phyloP scores from a whole-genome alignment of 2,888 invertebrate species.

The Agrotis ipsilon region DNA sequence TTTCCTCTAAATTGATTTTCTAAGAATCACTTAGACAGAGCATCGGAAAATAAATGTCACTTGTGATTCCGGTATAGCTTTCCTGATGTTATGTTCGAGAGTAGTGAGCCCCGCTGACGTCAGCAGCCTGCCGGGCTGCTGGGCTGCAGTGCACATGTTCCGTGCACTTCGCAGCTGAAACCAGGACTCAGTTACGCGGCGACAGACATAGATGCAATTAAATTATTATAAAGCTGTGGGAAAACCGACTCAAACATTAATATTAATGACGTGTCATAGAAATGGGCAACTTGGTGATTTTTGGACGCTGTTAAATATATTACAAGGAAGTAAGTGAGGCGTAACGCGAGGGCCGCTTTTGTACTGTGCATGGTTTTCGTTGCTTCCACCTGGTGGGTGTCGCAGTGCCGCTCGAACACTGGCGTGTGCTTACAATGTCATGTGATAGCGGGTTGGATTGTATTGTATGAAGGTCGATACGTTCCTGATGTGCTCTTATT shows the following conservation, averaged over 20 bases:
- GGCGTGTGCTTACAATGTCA: neutral
- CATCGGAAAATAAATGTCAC: conserved; percentile 1
- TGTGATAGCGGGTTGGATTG: neutral
- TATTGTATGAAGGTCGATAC: conserved; percentile 13
- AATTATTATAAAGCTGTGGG: conserved; percentile 3
- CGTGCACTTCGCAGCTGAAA: conserved; percentile 7
- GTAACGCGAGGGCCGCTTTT: conserved; percentile 46
- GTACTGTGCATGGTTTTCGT: conserved; percentile 47
- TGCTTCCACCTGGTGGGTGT: conserved; percentile 34
- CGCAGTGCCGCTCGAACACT: neutral
- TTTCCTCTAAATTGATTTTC: conserved; percentile 10
- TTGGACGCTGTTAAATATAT: neutral
- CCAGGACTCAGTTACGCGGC: neutral
- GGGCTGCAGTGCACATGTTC: conserved; percentile 24
- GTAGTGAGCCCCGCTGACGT: conserved; percentile 35
- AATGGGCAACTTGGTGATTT: conserved; percentile 1
- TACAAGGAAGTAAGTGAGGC: conserved; percentile 3
- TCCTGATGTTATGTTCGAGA: neutral
- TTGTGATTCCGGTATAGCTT: conserved; percentile 2
- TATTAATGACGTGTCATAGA: neutral
- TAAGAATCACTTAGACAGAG: neutral
- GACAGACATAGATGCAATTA: neutral
- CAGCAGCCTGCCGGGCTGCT: conserved; percentile 9
- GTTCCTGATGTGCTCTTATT: conserved; percentile 2
- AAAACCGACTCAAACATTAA: neutral